Percentiles rank a stretch among this genome's conserved stretches.
Evolutionary conservation across 2,888 invertebrate species (phyloP).

Genomic region (Nephrotoma guestfalica): DNA sequence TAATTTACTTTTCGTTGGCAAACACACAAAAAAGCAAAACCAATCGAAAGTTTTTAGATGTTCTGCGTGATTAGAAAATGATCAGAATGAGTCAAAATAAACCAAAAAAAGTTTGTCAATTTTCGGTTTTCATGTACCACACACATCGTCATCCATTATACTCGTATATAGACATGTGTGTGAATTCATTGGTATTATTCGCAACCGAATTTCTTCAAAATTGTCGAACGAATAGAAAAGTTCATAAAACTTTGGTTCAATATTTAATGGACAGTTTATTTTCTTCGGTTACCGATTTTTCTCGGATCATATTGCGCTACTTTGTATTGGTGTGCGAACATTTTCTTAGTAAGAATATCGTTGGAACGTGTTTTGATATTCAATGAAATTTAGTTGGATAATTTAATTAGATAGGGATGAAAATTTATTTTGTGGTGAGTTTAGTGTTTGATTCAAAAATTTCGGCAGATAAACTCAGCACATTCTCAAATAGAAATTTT

Average conservation of each 20-base stretch:
- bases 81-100: not conserved
- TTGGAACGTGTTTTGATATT: not conserved
- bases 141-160: not conserved
- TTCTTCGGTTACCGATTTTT: not conserved
- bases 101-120: not conserved
- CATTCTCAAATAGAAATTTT: too few relatives aligned
- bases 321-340: not conserved
- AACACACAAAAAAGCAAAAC: not conserved
- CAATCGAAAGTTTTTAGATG: not conserved
- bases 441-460: not conserved
- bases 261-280: not conserved
- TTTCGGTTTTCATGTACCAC: not conserved
- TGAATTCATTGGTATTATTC: not conserved
- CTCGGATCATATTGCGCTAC: not conserved
- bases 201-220: not conserved
- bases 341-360: not conserved
- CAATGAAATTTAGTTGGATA: not conserved
- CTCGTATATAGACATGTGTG: not conserved
- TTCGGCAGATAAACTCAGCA: too few relatives aligned
- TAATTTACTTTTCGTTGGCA: not conserved
- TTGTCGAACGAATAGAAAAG: not conserved
- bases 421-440: not conserved
- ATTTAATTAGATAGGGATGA: not conserved
- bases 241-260: not conserved
- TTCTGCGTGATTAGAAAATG: not conserved